Evolutionary conservation across 2,888 invertebrate species (phyloP), one percentile per base, ranked within the genome.

Genomic region (Patella ulyssiponensis): DNA sequence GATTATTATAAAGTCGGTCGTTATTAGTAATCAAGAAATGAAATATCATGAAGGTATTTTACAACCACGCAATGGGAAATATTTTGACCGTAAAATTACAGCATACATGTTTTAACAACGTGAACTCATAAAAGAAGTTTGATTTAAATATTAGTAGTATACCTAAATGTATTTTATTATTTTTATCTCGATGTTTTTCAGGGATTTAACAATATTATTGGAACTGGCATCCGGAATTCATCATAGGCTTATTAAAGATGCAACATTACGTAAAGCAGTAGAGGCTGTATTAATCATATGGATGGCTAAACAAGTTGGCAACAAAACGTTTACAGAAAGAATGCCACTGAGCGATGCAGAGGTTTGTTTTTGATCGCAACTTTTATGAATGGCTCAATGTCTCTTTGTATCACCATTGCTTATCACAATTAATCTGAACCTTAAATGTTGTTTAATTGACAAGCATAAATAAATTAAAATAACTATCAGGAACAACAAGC

Each of bases 261-360:
- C 44, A 2, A 83, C 85, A 14, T 83, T 87, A 20, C 79, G 82
- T 69, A 82, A 80, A 33, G 82, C 86, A 0, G 74, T 88, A 33
- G 85, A 86, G 53, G 82, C 84, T 33, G 84, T 88, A 0, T 82
- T 84, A 73, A 87, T 87, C 86, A 86, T 86, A 51, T 87, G 87
- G 87, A 81, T 84, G n/a, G 78, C 83, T 51, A 84, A 84, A 82
- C 87, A 87, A 77, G 80, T 85, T n/a, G 82, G 84, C 1, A 82
- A 83, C 52, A 79, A 82, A 53, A 79, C 77, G 44, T 64, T 83
- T 9, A 52, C 81, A 5, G 86, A 86, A 73, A 85, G 80, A 69
- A 87, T 88, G 87, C 87, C 88, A 4, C 81, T 88, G 12, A 85
- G 87, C 12, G 87, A 88, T 76, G 79, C 84, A 9, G 87, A 88